These are phyloP conservation scores for Chalcosyrphus nemorum DNA, from an alignment of 2,888 invertebrate species.

Conservation along the genomic window DNA sequence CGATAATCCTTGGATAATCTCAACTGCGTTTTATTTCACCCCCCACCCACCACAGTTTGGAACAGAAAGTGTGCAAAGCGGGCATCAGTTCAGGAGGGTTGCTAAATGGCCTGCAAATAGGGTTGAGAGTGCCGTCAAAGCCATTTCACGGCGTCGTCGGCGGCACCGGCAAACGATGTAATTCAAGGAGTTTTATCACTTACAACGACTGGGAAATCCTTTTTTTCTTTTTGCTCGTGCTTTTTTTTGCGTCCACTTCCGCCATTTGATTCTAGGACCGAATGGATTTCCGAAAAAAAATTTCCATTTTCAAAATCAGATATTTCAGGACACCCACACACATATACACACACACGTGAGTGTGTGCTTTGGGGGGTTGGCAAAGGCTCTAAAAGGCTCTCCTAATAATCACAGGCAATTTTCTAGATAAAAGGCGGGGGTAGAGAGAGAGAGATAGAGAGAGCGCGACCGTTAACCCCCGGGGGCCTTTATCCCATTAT, in stretches of 20 bases:
- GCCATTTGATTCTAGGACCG: background rate
- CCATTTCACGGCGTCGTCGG: conserved; percentile 23
- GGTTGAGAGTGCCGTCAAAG: conserved; percentile 26
- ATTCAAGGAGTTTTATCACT: conserved; percentile 61
- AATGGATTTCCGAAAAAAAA: conserved; percentile 15
- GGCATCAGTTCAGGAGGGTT: background rate
- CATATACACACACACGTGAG: background rate
- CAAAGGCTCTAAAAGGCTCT: conserved; percentile 33
- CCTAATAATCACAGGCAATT: conserved; percentile 69
- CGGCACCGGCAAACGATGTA: conserved; percentile 38
- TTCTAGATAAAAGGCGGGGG: conserved; percentile 69
- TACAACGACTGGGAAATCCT: conserved; percentile 12
- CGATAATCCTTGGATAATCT: conserved; percentile 65
- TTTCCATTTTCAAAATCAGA: conserved; percentile 37
- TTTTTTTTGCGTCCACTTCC: background rate
- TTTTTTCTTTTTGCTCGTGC: background rate
- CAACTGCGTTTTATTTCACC: conserved; percentile 26
- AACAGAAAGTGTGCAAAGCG: conserved; percentile 10
- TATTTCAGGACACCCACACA: background rate
- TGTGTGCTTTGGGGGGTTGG: conserved; percentile 16
- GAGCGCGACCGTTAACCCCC: conserved; percentile 67
- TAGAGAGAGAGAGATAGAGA: no score
- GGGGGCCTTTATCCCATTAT: conserved; percentile 71
- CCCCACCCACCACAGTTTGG: background rate
- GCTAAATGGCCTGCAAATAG: conserved; percentile 26